Evolutionary conservation across 2,888 invertebrate genomes (phyloP).

Genomic region (Diplazon laetatorius): DNA sequence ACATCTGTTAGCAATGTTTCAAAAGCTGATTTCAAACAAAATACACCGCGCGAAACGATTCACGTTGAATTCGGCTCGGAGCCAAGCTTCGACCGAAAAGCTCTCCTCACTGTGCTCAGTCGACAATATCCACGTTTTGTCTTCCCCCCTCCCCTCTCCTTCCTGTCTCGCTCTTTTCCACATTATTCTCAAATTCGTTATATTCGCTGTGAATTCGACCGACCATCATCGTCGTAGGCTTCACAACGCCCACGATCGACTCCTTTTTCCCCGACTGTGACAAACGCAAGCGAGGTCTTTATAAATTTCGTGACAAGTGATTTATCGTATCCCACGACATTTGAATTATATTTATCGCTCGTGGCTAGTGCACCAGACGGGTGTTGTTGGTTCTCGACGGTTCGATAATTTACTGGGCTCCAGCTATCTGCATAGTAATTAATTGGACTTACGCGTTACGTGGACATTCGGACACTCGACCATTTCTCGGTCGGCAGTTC

Average conservation of each 20-base stretch:
- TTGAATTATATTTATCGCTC: slow-evolving; percentile 2
- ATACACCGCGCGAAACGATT: slow-evolving; percentile 69
- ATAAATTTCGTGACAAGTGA: slow-evolving; percentile 9
- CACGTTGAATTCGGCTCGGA: slow-evolving; percentile 68
- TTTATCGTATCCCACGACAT: not conserved
- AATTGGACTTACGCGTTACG: too few relatives aligned
- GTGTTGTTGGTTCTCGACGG: not conserved
- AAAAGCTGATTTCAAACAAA: slow-evolving; percentile 71
- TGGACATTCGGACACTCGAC: too few relatives aligned
- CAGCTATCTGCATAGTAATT: not conserved
- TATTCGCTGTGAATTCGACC: not conserved
- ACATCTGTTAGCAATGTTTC: slow-evolving; percentile 78
- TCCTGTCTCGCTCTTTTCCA: slow-evolving; percentile 3
- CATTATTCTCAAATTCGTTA: slow-evolving; percentile 15
- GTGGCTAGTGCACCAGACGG: not conserved
- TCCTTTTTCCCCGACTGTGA: too few relatives aligned
- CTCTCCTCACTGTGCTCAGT: too few relatives aligned
- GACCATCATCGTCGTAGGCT: too few relatives aligned
- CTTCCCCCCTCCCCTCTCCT: too few relatives aligned
- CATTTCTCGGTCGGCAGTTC: too few relatives aligned
- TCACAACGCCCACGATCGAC: too few relatives aligned
- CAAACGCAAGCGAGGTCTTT: too few relatives aligned
- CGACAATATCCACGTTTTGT: too few relatives aligned
- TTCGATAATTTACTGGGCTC: not conserved
- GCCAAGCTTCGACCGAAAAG: slow-evolving; percentile 64